Evolutionary conservation across 2,888 invertebrate genomes (phyloP).

Genomic region (Furcula furcula): DNA sequence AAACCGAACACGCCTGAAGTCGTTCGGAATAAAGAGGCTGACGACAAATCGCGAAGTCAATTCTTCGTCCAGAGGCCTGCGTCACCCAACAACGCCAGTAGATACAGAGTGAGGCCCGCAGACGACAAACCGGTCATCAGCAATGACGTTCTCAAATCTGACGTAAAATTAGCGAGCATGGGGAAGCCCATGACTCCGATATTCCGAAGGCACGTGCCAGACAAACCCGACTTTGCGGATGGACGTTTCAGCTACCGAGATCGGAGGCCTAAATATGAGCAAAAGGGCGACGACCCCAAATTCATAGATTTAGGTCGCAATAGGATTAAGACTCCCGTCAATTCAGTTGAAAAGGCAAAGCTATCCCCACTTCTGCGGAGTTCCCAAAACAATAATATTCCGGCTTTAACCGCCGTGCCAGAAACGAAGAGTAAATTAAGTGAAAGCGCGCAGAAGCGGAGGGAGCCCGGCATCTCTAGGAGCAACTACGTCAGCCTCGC

Average conservation of each 20-base stretch:
- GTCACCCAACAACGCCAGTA: conserved; percentile 44
- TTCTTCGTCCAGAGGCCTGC: conserved; percentile 67
- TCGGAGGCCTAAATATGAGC: conserved; percentile 41
- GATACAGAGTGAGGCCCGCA: conserved; percentile 56
- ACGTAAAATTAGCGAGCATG: conserved; percentile 62
- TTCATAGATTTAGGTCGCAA: conserved; percentile 54
- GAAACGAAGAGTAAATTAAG: conserved; percentile 32
- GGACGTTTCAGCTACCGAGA: conserved; percentile 68
- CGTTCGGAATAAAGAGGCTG: conserved; percentile 40
- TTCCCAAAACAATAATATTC: conserved; percentile 31
- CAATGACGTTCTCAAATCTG: conserved; percentile 56
- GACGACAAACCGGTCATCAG: conserved; percentile 30
- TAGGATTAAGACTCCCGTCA: conserved; percentile 47
- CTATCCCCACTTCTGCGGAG: conserved; percentile 38
- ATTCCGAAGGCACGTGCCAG: conserved; percentile 58
- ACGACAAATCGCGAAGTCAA: conserved; percentile 61
- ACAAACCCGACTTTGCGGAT: conserved; percentile 57
- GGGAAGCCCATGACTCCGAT: conserved; percentile 77
- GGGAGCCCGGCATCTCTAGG: conserved; percentile 61
- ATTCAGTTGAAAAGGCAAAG: conserved; percentile 18
- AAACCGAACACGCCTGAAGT: conserved; percentile 57
- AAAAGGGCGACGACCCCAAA: conserved; percentile 36
- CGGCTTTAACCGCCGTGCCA: conserved; percentile 34
- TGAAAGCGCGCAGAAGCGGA: conserved; percentile 35
- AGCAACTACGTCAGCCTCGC: conserved; percentile 76